A percentile compares a stretch with the other conserved stretches of the same genome.
Conservation (phyloP, 2,888 invertebrate genomes). For the Eristalinus aeneus region DNA sequence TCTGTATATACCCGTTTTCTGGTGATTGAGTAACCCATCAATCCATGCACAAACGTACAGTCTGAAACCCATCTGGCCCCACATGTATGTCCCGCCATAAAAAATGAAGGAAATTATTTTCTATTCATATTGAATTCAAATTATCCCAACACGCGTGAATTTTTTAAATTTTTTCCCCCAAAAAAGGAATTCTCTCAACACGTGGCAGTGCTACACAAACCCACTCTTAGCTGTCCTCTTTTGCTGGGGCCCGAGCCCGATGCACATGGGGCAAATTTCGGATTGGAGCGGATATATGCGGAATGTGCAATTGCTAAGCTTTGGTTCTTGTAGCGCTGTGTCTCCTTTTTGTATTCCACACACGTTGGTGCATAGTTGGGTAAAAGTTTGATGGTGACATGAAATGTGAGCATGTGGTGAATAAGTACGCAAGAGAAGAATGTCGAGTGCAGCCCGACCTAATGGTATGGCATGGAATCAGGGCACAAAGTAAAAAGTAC, state of each 20-base stretch:
- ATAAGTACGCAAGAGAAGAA: neutral
- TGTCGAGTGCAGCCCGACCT: conserved; percentile 12
- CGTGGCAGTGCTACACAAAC: neutral
- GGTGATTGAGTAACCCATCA: conserved; percentile 53
- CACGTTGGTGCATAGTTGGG: conserved; percentile 45
- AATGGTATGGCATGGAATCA: conserved; percentile 38
- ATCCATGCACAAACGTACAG: conserved; percentile 12
- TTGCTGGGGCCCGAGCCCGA: neutral
- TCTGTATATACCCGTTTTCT: neutral
- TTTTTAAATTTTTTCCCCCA: conserved; percentile 9
- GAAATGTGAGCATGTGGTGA: conserved; percentile 35
- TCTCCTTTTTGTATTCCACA: conserved; percentile 19
- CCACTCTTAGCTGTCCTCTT: neutral
- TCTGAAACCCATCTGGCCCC: conserved; percentile 15
- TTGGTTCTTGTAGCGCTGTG: conserved; percentile 10
- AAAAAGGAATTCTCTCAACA: conserved; percentile 16
- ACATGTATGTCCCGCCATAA: neutral
- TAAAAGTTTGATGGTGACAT: conserved; percentile 45
- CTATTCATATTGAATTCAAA: conserved; percentile 33
- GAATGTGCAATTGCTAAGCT: conserved; percentile 40
- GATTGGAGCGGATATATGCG: conserved; percentile 37
- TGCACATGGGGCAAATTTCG: conserved; percentile 33
- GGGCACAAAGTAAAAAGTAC: conserved; percentile 16
- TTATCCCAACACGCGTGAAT: conserved; percentile 37
- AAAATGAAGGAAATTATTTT: conserved; percentile 3